Conservation (phyloP, 1,140 invertebrate genomes). For the Drosophila neocordata region DNA sequence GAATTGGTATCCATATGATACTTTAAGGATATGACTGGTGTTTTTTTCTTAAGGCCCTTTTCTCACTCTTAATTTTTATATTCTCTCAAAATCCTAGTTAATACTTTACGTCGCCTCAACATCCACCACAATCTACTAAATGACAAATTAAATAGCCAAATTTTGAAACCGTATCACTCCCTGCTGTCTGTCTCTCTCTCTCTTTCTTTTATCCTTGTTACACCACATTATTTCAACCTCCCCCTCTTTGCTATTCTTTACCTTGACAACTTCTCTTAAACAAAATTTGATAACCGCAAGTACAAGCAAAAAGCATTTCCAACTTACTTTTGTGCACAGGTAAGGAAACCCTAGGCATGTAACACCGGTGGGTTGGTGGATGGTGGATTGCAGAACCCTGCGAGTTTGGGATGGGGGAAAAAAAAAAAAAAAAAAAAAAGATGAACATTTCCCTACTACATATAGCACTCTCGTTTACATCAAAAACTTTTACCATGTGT, state of each 20-base stretch:
- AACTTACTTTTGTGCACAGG: conserved; percentile 47
- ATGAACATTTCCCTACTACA: conserved; percentile 26
- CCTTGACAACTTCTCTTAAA: conserved; percentile 13
- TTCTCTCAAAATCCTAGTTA: too few species aligned
- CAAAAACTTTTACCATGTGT: conserved; percentile 60
- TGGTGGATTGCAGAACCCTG: too few species aligned
- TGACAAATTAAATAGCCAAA: background rate
- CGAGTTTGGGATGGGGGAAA: background rate
- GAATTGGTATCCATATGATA: too few species aligned
- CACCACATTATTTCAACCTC: background rate
- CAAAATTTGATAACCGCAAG: conserved; percentile 55
- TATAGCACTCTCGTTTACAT: conserved; percentile 48
- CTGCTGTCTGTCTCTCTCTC: background rate
- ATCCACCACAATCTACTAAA: background rate
- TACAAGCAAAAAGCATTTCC: conserved; percentile 73
- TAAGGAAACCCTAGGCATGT: conserved; percentile 22
- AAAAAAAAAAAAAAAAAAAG: background rate
- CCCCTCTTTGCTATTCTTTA: too few species aligned
- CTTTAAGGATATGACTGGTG: too few species aligned
- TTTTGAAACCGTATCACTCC: background rate
- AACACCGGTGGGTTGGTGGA: background rate
- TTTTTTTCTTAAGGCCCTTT: too few species aligned
- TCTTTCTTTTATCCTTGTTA: background rate
- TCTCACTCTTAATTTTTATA: too few species aligned
- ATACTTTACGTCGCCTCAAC: too few species aligned